Evolutionary conservation across 2,888 invertebrate genomes (phyloP).

Genomic region (Pheosia gnoma): DNA sequence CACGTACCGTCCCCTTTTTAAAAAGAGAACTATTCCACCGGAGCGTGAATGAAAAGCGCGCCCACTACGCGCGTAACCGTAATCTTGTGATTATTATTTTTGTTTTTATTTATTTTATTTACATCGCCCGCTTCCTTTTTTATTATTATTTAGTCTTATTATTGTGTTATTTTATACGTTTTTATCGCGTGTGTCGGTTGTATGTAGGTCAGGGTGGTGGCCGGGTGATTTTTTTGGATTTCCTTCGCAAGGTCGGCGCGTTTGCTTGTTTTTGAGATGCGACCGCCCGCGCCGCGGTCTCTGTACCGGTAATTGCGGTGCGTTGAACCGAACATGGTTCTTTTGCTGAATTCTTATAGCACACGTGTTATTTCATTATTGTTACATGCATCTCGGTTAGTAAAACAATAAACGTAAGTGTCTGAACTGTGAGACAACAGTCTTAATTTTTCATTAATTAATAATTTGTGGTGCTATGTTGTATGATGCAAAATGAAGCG

Average conservation of each 20-base stretch:
- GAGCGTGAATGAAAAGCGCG: constrained; percentile 82
- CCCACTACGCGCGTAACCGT: constrained; percentile 71
- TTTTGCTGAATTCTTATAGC: constrained; percentile 7
- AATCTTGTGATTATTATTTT: constrained; percentile 81
- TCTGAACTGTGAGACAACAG: too few species aligned
- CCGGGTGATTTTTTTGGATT: constrained; percentile 71
- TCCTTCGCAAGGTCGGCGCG: constrained; percentile 72
- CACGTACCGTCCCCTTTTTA: constrained; percentile 75
- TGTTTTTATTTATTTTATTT: constrained; percentile 41
- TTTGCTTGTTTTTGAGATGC: constrained; percentile 57
- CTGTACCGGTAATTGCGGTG: constrained; percentile 40
- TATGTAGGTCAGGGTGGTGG: constrained; percentile 80
- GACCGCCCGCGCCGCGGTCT: constrained; percentile 14
- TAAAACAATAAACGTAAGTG: too few species aligned
- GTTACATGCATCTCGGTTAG: background rate
- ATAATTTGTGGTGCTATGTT: too few species aligned
- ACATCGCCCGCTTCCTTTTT: constrained; percentile 55
- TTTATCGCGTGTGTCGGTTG: constrained; percentile 63
- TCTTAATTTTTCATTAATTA: too few species aligned
- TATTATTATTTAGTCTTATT: constrained; percentile 75
- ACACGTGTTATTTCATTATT: constrained; percentile 2
- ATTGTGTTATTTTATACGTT: constrained; percentile 73
- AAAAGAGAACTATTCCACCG: constrained; percentile 80
- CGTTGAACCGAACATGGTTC: constrained; percentile 43
- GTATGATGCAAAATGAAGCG: too few species aligned